Evolutionary conservation across 2,888 invertebrate species (phyloP), one percentile per base, ranked within the genome.

Genomic region (Pyrochroa serraticornis): DNA sequence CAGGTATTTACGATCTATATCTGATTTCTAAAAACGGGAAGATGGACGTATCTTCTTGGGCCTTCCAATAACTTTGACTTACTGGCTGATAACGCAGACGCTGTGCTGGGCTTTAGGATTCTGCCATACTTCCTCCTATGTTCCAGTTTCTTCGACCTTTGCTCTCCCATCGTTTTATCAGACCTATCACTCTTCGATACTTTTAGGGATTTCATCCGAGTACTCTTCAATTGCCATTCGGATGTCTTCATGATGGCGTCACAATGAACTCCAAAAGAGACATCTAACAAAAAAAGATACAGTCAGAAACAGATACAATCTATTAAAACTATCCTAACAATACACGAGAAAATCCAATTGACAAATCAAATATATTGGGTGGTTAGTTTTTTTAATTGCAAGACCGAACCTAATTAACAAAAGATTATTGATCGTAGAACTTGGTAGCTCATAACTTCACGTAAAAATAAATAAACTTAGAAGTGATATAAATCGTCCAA

Each of bases 141-240:
- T 53, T 82, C 81, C 35, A 79, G 72, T 65, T 78, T 79, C 56
- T 77, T 77, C 38, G 75, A 71, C 57, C 77, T 63, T 56, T 76
- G 75, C 35, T 78, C 79, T 46, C 74, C 49, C 8, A 71, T 64
- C 37, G 69, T 63, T 45, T 76, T 70, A 42, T 77, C 77, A 41
- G 67, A 48, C 49, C 76, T 63, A 30, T 77, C 77, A 0, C 61
- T 64, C 77, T 78, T 13, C 34, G 74, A 56, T 38, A 73, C 69
- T 64, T 79, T 79, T 46, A 76, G 62, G 10, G 76, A 67, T 61
- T 80, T 80, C 67, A 78, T 71, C 61, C 82, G 78, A 44, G 84
- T 75, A 75, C 85, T 82, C 70, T 86, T 86, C 73, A 87, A 87
- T 70, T 93, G 92, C 91, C 93, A 93, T 75, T 93, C 92, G 52